Evolutionary conservation across 64 coral and sea anemone genomes (phyloP).

Genomic region (Dendrophyllia cribrosa): DNA sequence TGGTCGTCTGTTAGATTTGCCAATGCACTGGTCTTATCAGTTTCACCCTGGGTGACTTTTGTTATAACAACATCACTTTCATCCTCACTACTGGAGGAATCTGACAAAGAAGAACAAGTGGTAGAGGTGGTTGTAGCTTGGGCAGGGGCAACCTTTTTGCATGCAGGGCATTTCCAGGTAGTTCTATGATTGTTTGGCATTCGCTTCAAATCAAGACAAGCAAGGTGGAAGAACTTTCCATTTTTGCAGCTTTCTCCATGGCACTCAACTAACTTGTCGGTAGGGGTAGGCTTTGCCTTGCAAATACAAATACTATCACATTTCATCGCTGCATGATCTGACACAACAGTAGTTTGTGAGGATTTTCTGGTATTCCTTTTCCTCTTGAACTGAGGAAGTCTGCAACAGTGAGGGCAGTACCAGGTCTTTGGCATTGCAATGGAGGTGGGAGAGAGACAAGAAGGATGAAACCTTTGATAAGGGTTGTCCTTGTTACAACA

Average conservation of each 20-base stretch:
- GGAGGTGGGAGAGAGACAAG: slow-evolving; percentile 36
- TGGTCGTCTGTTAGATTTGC: not conserved
- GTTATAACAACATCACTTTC: not conserved
- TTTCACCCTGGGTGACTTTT: not conserved
- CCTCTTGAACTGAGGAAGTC: slow-evolving; percentile 55
- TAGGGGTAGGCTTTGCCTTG: not conserved
- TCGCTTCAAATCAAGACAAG: slow-evolving; percentile 25
- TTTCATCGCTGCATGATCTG: slow-evolving; percentile 47
- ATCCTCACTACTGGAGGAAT: too few species aligned
- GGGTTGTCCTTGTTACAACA: slow-evolving; percentile 32
- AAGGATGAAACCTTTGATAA: slow-evolving; percentile 39
- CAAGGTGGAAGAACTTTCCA: not conserved
- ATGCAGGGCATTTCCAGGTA: slow-evolving; percentile 50
- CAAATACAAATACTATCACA: slow-evolving; percentile 50
- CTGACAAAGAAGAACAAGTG: too few species aligned
- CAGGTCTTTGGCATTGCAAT: slow-evolving; percentile 44
- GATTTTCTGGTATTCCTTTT: slow-evolving; percentile 18
- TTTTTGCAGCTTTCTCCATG: too few species aligned
- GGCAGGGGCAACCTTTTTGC: not conserved
- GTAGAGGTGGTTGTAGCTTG: too few species aligned
- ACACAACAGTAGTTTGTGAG: not conserved
- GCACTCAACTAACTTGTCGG: not conserved
- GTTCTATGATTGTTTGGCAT: slow-evolving; percentile 52
- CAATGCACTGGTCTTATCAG: not conserved
- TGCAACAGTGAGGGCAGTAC: slow-evolving; percentile 67